Conservation (phyloP, 2,113 vertebrate genomes). For the Arizona elegans region DNA sequence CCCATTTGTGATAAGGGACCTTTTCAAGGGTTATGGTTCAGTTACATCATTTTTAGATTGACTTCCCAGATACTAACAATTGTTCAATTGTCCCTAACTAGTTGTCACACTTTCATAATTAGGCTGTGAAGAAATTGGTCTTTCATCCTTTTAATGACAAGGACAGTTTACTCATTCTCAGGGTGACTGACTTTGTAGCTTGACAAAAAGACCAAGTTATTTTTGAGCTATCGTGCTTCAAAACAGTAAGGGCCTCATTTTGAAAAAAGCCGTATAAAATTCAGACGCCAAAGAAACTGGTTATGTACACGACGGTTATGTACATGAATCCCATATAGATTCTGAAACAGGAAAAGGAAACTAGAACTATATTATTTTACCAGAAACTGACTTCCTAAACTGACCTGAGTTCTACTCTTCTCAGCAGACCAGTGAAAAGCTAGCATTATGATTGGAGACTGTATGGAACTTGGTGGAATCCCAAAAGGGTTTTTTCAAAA, state of each 20-base stretch:
- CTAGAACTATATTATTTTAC: neutral
- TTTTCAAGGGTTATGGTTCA: neutral
- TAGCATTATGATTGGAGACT: neutral
- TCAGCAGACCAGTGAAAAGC: neutral
- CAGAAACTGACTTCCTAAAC: neutral
- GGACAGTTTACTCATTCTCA: neutral
- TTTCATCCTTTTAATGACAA: constrained; percentile 7
- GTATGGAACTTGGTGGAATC: neutral
- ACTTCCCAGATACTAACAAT: neutral
- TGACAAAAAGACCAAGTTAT: neutral
- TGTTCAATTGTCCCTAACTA: neutral
- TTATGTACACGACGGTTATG: too few species aligned
- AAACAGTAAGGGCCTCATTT: neutral
- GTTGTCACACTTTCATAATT: neutral
- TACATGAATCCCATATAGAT: neutral
- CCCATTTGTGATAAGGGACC: neutral
- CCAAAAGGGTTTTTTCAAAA: neutral
- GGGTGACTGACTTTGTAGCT: neutral
- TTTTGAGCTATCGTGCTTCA: neutral
- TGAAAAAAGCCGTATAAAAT: neutral
- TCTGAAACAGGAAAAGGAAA: neutral
- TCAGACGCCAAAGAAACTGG: neutral
- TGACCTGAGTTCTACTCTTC: neutral
- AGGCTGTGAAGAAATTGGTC: neutral
- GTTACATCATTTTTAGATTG: neutral